A percentile compares a stretch with the other conserved stretches of the same genome.
These are phyloP conservation scores for Lamellibrachia columna DNA, from an alignment of 2,888 invertebrate species.

Conservation along the genomic window DNA sequence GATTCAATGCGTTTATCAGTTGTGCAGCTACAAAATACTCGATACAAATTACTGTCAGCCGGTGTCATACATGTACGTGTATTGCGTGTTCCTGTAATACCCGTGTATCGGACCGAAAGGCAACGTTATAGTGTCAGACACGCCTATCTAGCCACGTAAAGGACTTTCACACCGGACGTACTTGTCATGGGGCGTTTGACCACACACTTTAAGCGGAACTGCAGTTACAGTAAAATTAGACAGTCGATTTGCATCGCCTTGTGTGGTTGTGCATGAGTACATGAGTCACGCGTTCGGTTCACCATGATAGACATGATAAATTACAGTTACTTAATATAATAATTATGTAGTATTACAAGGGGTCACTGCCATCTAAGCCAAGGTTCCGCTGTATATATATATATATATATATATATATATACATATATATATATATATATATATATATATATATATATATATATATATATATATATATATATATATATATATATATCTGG, in stretches of 20 bases:
- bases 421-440: too few species aligned
- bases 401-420: too few species aligned
- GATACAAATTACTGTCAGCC: conserved; percentile 4
- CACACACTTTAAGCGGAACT: neutral
- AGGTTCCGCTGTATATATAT: too few species aligned
- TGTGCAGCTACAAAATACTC: neutral
- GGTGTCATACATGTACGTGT: neutral
- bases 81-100: neutral
- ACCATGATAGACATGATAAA: too few species aligned
- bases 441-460: too few species aligned
- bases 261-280: neutral
- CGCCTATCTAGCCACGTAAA: neutral
- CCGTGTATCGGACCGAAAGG: neutral
- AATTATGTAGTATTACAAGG: too few species aligned
- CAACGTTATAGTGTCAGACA: neutral
- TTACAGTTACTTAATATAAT: too few species aligned
- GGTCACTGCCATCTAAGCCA: too few species aligned
- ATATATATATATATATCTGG: too few species aligned
- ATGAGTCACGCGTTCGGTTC: too few species aligned
- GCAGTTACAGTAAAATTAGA: neutral
- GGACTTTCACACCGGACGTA: neutral
- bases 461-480: too few species aligned
- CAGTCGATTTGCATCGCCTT: neutral
- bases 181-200: neutral
- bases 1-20: neutral